Evolutionary conservation across 2,113 vertebrate genomes (phyloP).

Genomic region (Solea solea): DNA sequence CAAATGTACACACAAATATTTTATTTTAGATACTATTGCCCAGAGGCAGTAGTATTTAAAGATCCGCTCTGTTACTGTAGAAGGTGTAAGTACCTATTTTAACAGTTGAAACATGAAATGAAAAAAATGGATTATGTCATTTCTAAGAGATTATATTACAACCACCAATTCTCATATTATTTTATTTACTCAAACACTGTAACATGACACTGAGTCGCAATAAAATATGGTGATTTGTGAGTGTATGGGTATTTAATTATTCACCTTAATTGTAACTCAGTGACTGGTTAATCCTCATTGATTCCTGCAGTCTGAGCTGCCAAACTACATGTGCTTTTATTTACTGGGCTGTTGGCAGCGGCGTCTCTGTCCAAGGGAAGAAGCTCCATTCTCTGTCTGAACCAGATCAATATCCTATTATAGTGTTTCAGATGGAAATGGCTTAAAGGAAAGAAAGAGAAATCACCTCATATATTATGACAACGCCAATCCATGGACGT

Average conservation of each 20-base stretch:
- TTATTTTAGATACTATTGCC: background rate
- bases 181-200: background rate
- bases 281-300: conserved; percentile 13
- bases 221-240: background rate
- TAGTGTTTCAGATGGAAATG: conserved; percentile 55
- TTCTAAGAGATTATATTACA: no score
- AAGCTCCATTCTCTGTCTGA: conserved; percentile 47
- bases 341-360: conserved; percentile 41
- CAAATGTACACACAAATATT: no score
- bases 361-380: conserved; percentile 48
- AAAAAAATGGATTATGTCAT: no score
- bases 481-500: conserved; percentile 28
- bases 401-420: conserved; percentile 77
- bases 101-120: no score
- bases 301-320: conserved; percentile 21
- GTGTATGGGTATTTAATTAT: background rate
- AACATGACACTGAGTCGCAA: background rate
- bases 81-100: background rate
- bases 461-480: conserved; percentile 65
- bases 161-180: background rate
- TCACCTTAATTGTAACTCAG: conserved; percentile 11
- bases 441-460: conserved; percentile 58
- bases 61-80: no score
- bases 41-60: background rate
- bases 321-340: conserved; percentile 49